A percentile compares a stretch with the other conserved stretches of the same genome.
Evolutionary conservation across 2,113 vertebrate species (phyloP).

Genomic region (Larimichthys crocea): DNA sequence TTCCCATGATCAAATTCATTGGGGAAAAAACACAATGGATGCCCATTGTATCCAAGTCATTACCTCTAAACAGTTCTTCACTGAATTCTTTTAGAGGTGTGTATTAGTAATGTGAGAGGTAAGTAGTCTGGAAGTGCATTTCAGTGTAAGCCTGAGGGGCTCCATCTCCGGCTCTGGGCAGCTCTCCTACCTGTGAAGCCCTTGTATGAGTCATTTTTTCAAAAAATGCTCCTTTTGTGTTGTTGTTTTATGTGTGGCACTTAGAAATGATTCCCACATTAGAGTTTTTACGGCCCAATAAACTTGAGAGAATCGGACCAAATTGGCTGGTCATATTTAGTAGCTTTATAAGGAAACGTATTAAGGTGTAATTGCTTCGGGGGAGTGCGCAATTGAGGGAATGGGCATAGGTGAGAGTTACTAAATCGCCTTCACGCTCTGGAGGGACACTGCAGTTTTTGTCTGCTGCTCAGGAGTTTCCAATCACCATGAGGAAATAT

Average conservation of each 20-base stretch:
- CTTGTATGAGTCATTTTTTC: slow-evolving; percentile 63
- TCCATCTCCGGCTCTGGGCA: slow-evolving; percentile 70
- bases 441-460: slow-evolving; percentile 75
- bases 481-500: slow-evolving; percentile 72
- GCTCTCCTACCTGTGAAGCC: slow-evolving; percentile 73
- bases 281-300: slow-evolving; percentile 80
- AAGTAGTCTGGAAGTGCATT: slow-evolving; percentile 64
- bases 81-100: slow-evolving; percentile 61
- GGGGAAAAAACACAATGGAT: slow-evolving; percentile 63
- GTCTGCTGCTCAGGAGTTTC: slow-evolving; percentile 67
- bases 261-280: slow-evolving; percentile 81
- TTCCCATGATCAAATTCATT: slow-evolving; percentile 47
- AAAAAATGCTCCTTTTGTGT: slow-evolving; percentile 73
- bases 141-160: slow-evolving; percentile 58
- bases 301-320: slow-evolving; percentile 80
- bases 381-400: slow-evolving; percentile 53
- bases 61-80: slow-evolving; percentile 63
- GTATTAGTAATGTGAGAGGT: slow-evolving; percentile 70
- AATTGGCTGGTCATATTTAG: slow-evolving; percentile 80
- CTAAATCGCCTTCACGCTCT: slow-evolving; percentile 46
- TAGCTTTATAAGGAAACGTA: slow-evolving; percentile 81
- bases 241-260: slow-evolving; percentile 77
- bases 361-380: slow-evolving; percentile 79
- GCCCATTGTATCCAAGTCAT: slow-evolving; percentile 63
- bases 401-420: slow-evolving; percentile 71